Conservation (phyloP, 2,113 vertebrate genomes). For the Ammodytes marinus region DNA sequence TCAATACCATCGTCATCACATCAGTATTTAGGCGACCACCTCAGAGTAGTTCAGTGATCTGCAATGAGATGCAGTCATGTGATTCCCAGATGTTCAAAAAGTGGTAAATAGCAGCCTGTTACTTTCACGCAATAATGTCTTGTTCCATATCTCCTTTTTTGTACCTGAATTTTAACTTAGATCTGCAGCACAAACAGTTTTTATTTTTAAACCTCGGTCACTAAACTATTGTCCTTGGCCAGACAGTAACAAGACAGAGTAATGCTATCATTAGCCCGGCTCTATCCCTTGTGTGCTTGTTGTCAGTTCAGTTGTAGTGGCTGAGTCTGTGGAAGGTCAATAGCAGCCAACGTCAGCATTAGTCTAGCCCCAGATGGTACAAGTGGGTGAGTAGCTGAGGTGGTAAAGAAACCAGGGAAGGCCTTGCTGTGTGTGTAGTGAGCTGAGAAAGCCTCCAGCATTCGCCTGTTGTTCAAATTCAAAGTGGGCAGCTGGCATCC, state of each 20-base stretch:
- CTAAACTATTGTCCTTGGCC: slow-evolving; percentile 7
- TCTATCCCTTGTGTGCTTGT: slow-evolving; percentile 15
- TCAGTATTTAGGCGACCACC: neutral
- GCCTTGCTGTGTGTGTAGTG: slow-evolving; percentile 45
- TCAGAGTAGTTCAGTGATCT: neutral
- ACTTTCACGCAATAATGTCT: neutral
- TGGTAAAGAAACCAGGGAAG: slow-evolving; percentile 51
- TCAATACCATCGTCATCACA: neutral
- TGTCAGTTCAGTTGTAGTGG: slow-evolving; percentile 19
- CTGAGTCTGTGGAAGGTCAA: slow-evolving; percentile 23
- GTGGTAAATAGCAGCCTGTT: neutral
- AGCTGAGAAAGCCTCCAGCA: slow-evolving; percentile 58
- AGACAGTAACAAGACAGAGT: neutral
- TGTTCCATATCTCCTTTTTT: neutral
- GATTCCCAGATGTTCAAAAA: neutral
- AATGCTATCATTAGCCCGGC: slow-evolving; percentile 15
- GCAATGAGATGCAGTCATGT: neutral
- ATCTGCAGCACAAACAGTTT: neutral
- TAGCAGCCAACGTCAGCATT: neutral
- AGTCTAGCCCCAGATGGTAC: slow-evolving; percentile 52
- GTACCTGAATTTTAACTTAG: neutral
- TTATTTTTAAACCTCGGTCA: slow-evolving; percentile 33
- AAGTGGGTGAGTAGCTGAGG: slow-evolving; percentile 57
- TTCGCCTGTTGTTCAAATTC: slow-evolving; percentile 36
- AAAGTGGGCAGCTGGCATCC: slow-evolving; percentile 29